A percentile compares a stretch with the other conserved stretches of the same genome.
These are phyloP conservation scores for Aldabrachelys gigantea DNA, from an alignment of 2,113 vertebrate genomes.

Conservation along the genomic window DNA sequence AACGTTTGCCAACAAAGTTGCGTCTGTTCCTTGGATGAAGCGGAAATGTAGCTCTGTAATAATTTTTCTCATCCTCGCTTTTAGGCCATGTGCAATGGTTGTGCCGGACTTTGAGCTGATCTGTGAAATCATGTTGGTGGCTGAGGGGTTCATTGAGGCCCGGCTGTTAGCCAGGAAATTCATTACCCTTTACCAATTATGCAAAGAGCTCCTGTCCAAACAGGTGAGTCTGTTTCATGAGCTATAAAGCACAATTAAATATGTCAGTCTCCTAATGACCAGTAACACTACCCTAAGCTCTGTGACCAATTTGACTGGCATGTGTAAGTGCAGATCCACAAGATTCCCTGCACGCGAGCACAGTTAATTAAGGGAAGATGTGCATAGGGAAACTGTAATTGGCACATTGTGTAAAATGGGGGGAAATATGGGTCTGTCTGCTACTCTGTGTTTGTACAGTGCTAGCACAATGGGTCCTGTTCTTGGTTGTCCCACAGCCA, in stretches of 20 bases:
- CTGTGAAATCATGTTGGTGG: slow-evolving; percentile 98
- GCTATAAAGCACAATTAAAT: not conserved
- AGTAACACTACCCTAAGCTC: not conserved
- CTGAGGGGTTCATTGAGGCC: slow-evolving; percentile 94
- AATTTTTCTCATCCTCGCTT: not conserved
- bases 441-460: not conserved
- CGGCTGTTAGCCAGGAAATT: slow-evolving; percentile 91
- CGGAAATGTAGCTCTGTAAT: not conserved
- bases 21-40: too few relatives aligned
- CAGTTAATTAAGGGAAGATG: not conserved
- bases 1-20: not conserved
- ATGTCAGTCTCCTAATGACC: not conserved
- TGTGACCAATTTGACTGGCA: not conserved
- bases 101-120: slow-evolving; percentile 98
- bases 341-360: not conserved
- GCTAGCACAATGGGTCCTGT: not conserved
- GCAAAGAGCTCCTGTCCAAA: slow-evolving; percentile 95
- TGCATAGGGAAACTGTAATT: not conserved
- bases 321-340: not conserved
- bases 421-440: not conserved
- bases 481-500: not conserved
- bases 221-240: slow-evolving; percentile 82
- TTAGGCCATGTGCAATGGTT: slow-evolving; percentile 97
- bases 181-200: slow-evolving; percentile 93
- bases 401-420: not conserved